Conservation (phyloP, 2,797 vertebrate species). For the Meda fulgida region DNA sequence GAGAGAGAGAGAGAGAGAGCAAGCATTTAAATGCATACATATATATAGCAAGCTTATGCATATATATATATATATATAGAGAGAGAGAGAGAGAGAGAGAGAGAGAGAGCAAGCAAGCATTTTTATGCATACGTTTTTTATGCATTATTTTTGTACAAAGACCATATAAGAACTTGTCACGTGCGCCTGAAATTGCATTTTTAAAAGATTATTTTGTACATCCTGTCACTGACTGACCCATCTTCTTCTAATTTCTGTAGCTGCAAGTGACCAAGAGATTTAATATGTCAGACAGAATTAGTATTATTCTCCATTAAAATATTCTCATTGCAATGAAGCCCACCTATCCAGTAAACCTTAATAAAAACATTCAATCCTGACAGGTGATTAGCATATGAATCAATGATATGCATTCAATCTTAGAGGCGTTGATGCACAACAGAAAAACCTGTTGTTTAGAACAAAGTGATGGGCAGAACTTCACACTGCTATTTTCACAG, state of each 20-base stretch:
- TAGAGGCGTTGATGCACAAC: constrained; percentile 13
- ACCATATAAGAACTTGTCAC: background rate
- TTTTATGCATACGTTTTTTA: no score
- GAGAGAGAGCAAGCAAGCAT: no score
- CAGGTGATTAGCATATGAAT: constrained; percentile 16
- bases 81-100: no score
- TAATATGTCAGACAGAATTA: background rate
- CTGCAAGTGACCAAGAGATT: background rate
- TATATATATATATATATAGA: background rate
- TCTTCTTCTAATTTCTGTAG: background rate
- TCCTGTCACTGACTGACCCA: background rate
- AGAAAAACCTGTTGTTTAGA: constrained; percentile 37
- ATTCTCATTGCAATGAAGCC: background rate
- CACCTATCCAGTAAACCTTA: background rate
- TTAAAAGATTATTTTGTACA: background rate
- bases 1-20: no score
- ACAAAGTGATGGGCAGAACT: constrained; percentile 15
- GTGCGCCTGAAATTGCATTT: background rate
- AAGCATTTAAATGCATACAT: background rate
- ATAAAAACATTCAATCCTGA: background rate
- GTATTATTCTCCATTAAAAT: background rate
- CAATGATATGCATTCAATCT: constrained; percentile 11
- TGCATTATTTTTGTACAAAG: no score
- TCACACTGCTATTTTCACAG: background rate
- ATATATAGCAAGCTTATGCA: background rate